phyloP scores from a whole-genome alignment of 2,888 invertebrate genomes.

The Helicoverpa assulta region DNA sequence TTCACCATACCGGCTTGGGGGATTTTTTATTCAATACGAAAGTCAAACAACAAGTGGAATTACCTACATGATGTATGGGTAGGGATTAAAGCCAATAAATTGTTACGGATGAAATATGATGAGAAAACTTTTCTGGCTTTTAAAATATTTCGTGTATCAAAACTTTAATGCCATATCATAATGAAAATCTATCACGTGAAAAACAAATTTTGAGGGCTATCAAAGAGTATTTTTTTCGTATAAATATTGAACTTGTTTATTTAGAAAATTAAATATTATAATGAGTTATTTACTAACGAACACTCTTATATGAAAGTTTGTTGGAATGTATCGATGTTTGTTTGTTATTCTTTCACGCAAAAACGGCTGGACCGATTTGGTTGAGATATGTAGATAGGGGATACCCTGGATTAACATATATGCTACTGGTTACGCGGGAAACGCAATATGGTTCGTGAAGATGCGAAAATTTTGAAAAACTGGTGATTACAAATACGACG shows the following conservation, averaged over 20 bases:
- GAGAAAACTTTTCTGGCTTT: neutral
- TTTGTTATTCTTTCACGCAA: too few species aligned
- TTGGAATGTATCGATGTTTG: too few species aligned
- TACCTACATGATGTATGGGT: constrained; percentile 23
- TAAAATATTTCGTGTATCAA: neutral
- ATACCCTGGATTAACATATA: too few species aligned
- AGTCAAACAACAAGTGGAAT: constrained; percentile 39
- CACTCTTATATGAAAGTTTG: too few species aligned
- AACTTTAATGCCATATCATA: neutral
- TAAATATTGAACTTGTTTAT: neutral
- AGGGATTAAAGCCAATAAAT: constrained; percentile 8
- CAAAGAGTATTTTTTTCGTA: neutral
- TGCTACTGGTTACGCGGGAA: too few species aligned
- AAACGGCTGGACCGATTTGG: too few species aligned
- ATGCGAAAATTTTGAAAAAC: too few species aligned
- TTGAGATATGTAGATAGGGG: too few species aligned
- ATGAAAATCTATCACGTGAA: neutral
- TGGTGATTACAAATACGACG: too few species aligned
- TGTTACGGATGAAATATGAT: neutral
- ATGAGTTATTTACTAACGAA: too few species aligned
- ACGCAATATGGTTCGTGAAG: too few species aligned
- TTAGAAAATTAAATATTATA: too few species aligned
- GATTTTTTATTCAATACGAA: constrained; percentile 41
- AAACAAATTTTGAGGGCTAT: neutral
- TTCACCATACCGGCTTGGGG: constrained; percentile 45